Conservation (phyloP, 2,113 vertebrate species). For the Pagrus major region DNA sequence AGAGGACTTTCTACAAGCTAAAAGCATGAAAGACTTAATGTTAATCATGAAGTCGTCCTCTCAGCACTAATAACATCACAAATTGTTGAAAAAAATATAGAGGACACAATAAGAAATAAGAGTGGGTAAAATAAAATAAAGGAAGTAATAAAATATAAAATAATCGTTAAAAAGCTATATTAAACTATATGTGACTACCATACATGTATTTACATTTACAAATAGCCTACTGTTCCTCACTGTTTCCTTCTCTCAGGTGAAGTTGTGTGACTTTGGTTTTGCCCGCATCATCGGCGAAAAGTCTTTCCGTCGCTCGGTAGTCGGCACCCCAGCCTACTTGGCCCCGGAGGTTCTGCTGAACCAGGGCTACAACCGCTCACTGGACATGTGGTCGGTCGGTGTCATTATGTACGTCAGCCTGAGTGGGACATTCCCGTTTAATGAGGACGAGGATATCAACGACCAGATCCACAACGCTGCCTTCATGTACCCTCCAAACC, state of each 20-base stretch:
- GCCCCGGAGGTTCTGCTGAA: conserved; percentile 93
- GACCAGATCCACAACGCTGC: conserved; percentile 96
- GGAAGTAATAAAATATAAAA: too few species aligned
- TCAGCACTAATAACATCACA: too few species aligned
- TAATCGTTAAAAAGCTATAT: too few species aligned
- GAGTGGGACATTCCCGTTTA: conserved; percentile 94
- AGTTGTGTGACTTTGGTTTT: conserved; percentile 94
- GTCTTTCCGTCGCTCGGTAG: conserved; percentile 93
- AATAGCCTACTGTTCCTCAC: neutral
- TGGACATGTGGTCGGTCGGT: conserved; percentile 97
- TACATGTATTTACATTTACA: too few species aligned
- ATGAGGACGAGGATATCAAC: conserved; percentile 94
- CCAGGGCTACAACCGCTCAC: conserved; percentile 93
- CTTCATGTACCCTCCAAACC: conserved; percentile 94
- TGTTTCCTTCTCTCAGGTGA: conserved; percentile 83
- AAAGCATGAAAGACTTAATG: too few species aligned
- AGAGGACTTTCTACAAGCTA: too few species aligned
- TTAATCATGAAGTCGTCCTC: too few species aligned
- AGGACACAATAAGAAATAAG: too few species aligned
- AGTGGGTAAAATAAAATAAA: too few species aligned
- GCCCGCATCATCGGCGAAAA: conserved; percentile 95
- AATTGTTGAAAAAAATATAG: too few species aligned
- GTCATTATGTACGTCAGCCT: conserved; percentile 96
- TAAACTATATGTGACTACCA: too few species aligned
- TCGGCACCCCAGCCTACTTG: conserved; percentile 93